These are phyloP conservation scores for Erpetoichthys calabaricus DNA, from an alignment of 2,797 vertebrate species.

Conservation along the genomic window DNA sequence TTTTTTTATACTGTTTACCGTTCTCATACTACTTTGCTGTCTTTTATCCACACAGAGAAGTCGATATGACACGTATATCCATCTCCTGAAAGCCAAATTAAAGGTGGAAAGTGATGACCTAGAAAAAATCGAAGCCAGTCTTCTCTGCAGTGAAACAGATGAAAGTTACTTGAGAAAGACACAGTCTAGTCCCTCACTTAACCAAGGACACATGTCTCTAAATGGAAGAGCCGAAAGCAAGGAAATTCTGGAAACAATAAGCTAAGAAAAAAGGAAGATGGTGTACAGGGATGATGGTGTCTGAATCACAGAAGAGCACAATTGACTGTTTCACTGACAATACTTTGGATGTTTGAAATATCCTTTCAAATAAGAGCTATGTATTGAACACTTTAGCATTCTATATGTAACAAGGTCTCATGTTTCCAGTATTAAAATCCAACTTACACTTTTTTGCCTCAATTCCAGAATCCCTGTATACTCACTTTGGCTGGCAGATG, in stretches of 20 bases:
- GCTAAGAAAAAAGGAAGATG: constrained; percentile 14
- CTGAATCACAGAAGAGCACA: constrained; percentile 1
- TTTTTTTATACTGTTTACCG: no score
- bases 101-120: constrained; percentile 76
- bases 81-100: constrained; percentile 75
- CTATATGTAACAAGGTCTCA: no score
- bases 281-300: background rate
- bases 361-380: no score
- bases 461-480: no score
- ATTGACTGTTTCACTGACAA: background rate
- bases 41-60: constrained; percentile 70
- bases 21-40: no score
- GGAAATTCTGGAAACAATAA: constrained; percentile 34
- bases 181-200: constrained; percentile 82
- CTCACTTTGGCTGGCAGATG: no score
- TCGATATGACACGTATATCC: constrained; percentile 85
- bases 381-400: no score
- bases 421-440: no score
- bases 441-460: no score
- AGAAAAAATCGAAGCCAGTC: constrained; percentile 77
- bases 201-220: constrained; percentile 59
- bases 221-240: constrained; percentile 48
- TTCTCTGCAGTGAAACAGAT: constrained; percentile 57
- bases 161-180: constrained; percentile 77
- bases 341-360: no score